phyloP scores from a whole-genome alignment of 2,113 vertebrate species.

The Nanorana parkeri region DNA sequence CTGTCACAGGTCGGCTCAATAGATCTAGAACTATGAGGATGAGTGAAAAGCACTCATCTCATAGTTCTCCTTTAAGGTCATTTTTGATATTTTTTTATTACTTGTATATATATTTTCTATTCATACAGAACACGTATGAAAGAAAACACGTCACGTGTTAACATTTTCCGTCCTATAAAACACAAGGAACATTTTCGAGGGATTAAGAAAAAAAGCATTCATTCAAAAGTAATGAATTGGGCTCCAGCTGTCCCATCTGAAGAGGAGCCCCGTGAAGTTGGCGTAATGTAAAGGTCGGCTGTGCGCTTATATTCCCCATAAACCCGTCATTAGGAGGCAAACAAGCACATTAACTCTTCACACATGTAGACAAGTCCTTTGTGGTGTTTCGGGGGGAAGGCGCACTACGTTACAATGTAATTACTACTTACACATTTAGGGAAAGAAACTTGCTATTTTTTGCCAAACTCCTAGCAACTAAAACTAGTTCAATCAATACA shows the following conservation, averaged over 20 bases:
- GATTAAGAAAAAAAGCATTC: not conserved
- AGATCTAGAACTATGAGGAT: too few species aligned
- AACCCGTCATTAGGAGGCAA: slow-evolving; percentile 26
- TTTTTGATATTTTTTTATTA: too few species aligned
- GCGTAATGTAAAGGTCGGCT: not conserved
- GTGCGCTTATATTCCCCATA: not conserved
- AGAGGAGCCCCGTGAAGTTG: not conserved
- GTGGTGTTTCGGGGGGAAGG: slow-evolving; percentile 3
- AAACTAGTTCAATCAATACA: not conserved
- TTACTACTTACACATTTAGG: slow-evolving; percentile 12
- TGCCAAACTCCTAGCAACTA: slow-evolving; percentile 29
- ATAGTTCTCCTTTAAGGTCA: too few species aligned
- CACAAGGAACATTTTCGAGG: not conserved
- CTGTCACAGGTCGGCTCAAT: too few species aligned
- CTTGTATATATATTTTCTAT: too few species aligned
- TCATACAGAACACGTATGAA: too few species aligned
- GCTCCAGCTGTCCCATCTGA: not conserved
- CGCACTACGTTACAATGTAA: not conserved
- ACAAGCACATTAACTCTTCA: not conserved
- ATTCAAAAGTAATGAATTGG: not conserved
- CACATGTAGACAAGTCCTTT: slow-evolving; percentile 18
- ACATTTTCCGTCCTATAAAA: too few species aligned
- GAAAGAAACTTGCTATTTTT: slow-evolving; percentile 20
- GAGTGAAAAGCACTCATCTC: too few species aligned
- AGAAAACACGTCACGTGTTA: too few species aligned